These are phyloP conservation scores for Otolemur crassicaudatus DNA, from an alignment of 2,797 vertebrate genomes.

Conservation along the genomic window DNA sequence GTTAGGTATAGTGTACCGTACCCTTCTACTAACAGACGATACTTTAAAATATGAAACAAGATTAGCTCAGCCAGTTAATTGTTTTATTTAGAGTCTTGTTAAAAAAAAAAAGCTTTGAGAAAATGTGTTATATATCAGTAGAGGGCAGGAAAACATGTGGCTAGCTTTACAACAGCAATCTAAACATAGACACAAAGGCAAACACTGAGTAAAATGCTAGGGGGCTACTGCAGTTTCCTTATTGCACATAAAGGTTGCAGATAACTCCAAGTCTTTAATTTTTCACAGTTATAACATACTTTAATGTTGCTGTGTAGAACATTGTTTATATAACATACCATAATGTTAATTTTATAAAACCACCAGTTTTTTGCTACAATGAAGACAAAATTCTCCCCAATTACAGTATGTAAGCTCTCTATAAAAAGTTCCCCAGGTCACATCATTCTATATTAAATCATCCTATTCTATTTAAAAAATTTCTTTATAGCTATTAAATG, in stretches of 20 bases:
- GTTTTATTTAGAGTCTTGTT: constrained; percentile 80
- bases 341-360: constrained; percentile 67
- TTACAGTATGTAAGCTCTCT: constrained; percentile 44
- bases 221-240: constrained; percentile 68
- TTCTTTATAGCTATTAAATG: constrained; percentile 55
- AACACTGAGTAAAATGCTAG: constrained; percentile 62
- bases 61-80: constrained; percentile 59
- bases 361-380: constrained; percentile 61
- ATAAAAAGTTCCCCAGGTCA: constrained; percentile 56
- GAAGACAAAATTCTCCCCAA: constrained; percentile 71
- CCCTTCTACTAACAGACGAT: background rate
- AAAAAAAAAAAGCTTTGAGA: constrained; percentile 70
- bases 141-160: constrained; percentile 65
- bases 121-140: constrained; percentile 74
- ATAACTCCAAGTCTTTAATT: constrained; percentile 66
- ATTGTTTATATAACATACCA: constrained; percentile 57
- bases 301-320: constrained; percentile 63
- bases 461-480: constrained; percentile 61
- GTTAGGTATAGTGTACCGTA: background rate
- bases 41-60: constrained; percentile 57
- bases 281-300: constrained; percentile 75
- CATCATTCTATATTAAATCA: constrained; percentile 49
- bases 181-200: constrained; percentile 72
- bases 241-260: constrained; percentile 72
- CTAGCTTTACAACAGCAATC: constrained; percentile 72